Evolutionary conservation across 2,888 invertebrate species (phyloP), one percentile per base, ranked within the genome.

Genomic region (Athalia rosae): DNA sequence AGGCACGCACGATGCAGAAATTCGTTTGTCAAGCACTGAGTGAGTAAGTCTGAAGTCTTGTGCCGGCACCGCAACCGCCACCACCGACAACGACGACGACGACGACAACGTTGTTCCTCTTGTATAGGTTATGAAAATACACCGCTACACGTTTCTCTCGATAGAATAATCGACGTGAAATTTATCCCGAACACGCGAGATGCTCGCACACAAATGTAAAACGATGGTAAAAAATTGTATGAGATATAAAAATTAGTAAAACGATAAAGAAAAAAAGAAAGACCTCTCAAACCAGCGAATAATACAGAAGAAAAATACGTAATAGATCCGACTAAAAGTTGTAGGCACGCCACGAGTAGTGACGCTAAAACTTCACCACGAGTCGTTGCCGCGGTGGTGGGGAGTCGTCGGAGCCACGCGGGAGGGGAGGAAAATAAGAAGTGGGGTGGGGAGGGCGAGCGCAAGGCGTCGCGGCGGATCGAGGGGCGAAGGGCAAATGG

Each of bases 291-390:
- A 67, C 41, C 5, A 28, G 50, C 41, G 11, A 15, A 67, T 67
- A 50, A 50, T 74, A 48, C 15, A 62, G 61, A 48, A 74, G 74
- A 83, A 82, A 86, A 85, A 83, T 81, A 82, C 83, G 86, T 83
- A 84, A 86, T 84, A 86, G 85, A 86, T 85, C 83, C 84, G 83
- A 83, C 83, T 83, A 84, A n/a, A n/a, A 86, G 85, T 86, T 85
- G 85, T 85, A 85, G 86, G 84, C 83, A 86, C 85, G 85, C 85
- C 83, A 84, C 85, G 84, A 84, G 84, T 84, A 83, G 83, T 85
- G 85, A 87, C 84, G 88, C 85, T 87, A 84, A 87, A 88, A 87
- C 85, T 87, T 87, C 82, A 83, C 86, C 87, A 85, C 87, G 86
- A 87, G 87, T 87, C 84, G 43, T 56, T 56, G 83, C 64, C 67